Conservation (phyloP, 1,140 invertebrate species). For the Tetragonula clypearis region DNA sequence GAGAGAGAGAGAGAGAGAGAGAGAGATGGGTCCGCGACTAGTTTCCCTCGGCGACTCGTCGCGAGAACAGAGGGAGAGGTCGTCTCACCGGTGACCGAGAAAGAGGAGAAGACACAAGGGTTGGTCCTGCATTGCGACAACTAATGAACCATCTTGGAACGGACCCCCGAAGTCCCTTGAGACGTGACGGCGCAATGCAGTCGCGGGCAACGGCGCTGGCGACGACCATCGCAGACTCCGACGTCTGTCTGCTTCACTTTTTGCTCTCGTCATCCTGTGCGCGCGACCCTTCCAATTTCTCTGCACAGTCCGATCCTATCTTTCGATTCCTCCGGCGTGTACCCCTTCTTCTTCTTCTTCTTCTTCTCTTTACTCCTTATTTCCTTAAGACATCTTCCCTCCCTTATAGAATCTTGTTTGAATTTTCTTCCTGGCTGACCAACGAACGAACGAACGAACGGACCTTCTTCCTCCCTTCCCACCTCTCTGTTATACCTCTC, state of each 20-base stretch:
- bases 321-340: slow-evolving; percentile 33
- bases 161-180: slow-evolving; percentile 75
- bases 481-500: neutral
- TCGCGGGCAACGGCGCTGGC: slow-evolving; percentile 57
- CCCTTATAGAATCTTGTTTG: slow-evolving; percentile 65
- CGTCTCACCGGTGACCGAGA: slow-evolving; percentile 17
- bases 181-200: slow-evolving; percentile 82
- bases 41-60: slow-evolving; percentile 16
- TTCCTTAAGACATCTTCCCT: slow-evolving; percentile 58
- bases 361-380: slow-evolving; percentile 36
- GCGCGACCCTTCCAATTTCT: slow-evolving; percentile 64
- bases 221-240: slow-evolving; percentile 11
- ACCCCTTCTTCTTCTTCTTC: neutral
- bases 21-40: neutral
- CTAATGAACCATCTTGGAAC: slow-evolving; percentile 82
- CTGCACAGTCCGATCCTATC: slow-evolving; percentile 55
- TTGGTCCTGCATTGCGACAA: slow-evolving; percentile 81
- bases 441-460: slow-evolving; percentile 20
- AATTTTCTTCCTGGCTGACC: slow-evolving; percentile 65
- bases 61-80: slow-evolving; percentile 14
- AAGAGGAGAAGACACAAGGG: slow-evolving; percentile 49
- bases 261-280: slow-evolving; percentile 66
- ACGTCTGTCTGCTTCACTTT: slow-evolving; percentile 66
- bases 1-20: neutral
- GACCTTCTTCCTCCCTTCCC: neutral